Evolutionary conservation across 2,113 vertebrate species (phyloP), one percentile per base, ranked within the genome.

Genomic region (Dromas ardeola): DNA sequence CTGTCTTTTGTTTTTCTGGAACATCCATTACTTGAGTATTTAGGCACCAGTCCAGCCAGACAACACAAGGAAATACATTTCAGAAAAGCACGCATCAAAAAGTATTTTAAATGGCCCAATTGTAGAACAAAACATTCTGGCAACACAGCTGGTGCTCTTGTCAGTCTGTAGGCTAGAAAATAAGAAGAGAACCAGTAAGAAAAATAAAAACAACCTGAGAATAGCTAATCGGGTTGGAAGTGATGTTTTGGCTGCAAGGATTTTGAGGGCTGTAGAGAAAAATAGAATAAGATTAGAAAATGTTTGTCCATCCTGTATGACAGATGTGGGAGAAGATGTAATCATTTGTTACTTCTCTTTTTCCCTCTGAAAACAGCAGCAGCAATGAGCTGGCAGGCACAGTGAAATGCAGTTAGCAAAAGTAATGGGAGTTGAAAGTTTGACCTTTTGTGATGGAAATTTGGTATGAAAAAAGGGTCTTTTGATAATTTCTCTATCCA

Each of bases 371-470:
- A 92, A 86, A 20, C 73, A 79, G 90, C 85, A 81, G 59, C 72
- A 42, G 95, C 85, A 30, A 26, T 47, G 87, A 91, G 93, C 94
- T 93, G 79, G 93, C 95, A 63, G 94, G 69, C 83, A 49, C 52
- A 79, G 81, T 69, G 71, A 96, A 92, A 93, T 53, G 74, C 95
- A 86, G 84, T 96, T 92, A 96, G 95, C 91, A 88, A 96, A 94
- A 96, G 94, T 95, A 89, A 94, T 73, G 53, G 89, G 88, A 92
- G 84, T 76, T 94, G 89, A 83, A 93, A 97, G 96, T 92, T 72
- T 91, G 96, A 96, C 98, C 98, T 98, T 98, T 98, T 98, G 93
- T 98, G 98, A 98, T 98, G 98, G 98, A 98, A 98, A 98, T 98
- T 95, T 97, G 98, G 97, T 98, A 97, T 97, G 96, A 97, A 95